Evolutionary conservation across 2,888 invertebrate genomes (phyloP).

Genomic region (Aporophyla lueneburgensis): DNA sequence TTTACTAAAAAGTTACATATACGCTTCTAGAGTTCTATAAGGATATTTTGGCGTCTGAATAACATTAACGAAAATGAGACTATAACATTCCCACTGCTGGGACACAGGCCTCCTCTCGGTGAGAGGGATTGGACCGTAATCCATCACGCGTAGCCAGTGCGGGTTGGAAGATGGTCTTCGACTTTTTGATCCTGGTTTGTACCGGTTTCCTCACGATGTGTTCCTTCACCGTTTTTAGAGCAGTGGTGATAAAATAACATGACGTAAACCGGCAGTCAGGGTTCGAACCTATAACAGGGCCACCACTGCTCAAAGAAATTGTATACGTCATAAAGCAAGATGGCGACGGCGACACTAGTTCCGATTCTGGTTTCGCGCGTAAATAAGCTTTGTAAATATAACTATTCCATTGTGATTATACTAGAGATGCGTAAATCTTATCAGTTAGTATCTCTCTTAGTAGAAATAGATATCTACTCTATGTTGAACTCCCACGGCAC

Average conservation of each 20-base stretch:
- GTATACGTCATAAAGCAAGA: not conserved
- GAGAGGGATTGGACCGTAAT: too few species aligned
- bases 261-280: too few species aligned
- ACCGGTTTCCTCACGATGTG: too few species aligned
- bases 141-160: too few species aligned
- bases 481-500: conserved; percentile 76
- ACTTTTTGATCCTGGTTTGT: too few species aligned
- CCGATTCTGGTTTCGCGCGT: not conserved
- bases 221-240: too few species aligned
- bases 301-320: not conserved
- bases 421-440: not conserved
- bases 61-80: not conserved
- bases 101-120: too few species aligned
- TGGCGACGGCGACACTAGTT: not conserved
- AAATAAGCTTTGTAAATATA: not conserved
- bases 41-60: not conserved
- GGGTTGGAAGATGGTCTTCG: too few species aligned
- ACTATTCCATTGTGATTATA: not conserved
- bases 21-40: not conserved
- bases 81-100: too few species aligned
- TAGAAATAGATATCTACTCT: conserved; percentile 46
- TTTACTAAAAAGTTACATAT: not conserved
- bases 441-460: not conserved
- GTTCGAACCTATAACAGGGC: too few species aligned
- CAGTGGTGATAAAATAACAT: too few species aligned